Evolutionary conservation across 1,140 invertebrate genomes (phyloP), one percentile per base, ranked within the genome.

Genomic region (Zaprionus taronus): DNA sequence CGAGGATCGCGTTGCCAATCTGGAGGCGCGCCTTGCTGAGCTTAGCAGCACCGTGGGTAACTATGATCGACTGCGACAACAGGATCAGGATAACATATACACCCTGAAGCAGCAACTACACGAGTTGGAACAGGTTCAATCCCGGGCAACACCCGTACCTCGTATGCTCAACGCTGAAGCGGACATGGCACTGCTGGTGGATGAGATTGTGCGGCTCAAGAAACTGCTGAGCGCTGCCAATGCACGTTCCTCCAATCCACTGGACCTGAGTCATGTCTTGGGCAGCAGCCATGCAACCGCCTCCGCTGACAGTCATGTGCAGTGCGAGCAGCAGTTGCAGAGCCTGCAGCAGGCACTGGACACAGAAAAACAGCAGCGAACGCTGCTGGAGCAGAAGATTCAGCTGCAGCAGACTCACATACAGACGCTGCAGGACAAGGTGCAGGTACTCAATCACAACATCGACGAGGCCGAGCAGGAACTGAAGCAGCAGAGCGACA

Each of bases 11-110:
- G 96, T 97, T 0, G 95, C 95, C 5, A 94, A 95, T 61, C 94
- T 98, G 58, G 97, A 98, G 93, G 94, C 95, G 4, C 95, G 96
- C 77, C 85, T 98, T 12, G 96, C 97, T 0, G 97, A 98, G 91
- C 93, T 98, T 9, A 97, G 96, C 0, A 94, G 95, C 62, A 96
- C 95, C 0, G 95, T 98, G 34, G 97, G 97, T 2, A 95, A 95
- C 73, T 97, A 97, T 81, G 97, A 98, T 84, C 94, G 96, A 66
- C 83, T 95, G 5, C 93, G 96, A 44, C 94, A 96, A 61, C 94
- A 95, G 77, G 97, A 98, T 93, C 96, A 97, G 90, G 93, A 95
- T 66, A 94, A 95, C 24, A 97, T 98, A 85, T 95, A 96, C 72
- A 95, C 95, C 79, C 92, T 97, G 2, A 96, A 96, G 77, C 95